Conservation (phyloP, 2,888 invertebrate species). For the Synergus laeviventris region DNA sequence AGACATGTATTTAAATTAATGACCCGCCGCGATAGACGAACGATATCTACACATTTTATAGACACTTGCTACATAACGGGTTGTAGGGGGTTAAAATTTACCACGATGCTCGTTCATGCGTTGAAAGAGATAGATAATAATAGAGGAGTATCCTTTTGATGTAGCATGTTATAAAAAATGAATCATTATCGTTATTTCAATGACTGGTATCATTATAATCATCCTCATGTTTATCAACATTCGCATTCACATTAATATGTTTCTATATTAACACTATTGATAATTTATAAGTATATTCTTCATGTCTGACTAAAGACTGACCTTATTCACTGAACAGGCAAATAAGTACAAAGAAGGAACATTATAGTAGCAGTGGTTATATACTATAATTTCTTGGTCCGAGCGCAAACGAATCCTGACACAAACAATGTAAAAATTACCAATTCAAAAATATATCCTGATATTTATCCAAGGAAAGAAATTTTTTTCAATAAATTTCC, state of each 20-base stretch:
- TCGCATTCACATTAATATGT: not conserved
- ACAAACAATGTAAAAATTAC: no score
- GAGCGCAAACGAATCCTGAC: no score
- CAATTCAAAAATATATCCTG: no score
- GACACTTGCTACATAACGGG: not conserved
- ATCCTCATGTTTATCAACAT: not conserved
- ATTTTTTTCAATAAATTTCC: no score
- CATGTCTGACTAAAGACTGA: not conserved
- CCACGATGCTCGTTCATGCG: not conserved
- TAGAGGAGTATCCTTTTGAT: no score
- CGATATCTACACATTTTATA: slow-evolving; percentile 2
- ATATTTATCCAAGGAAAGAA: no score
- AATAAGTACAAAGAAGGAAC: not conserved
- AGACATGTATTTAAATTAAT: slow-evolving; percentile 7
- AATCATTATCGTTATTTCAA: not conserved
- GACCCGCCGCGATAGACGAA: slow-evolving; percentile 1
- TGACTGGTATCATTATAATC: not conserved
- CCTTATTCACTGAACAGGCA: not conserved
- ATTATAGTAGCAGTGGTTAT: no score
- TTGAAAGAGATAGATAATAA: not conserved
- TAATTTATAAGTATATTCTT: not conserved
- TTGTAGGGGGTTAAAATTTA: slow-evolving; percentile 2
- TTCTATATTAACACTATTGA: not conserved
- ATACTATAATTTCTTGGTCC: no score
- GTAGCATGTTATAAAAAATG: not conserved